Evolutionary conservation across 2,113 vertebrate genomes (phyloP).

Genomic region (Corythaixoides concolor): DNA sequence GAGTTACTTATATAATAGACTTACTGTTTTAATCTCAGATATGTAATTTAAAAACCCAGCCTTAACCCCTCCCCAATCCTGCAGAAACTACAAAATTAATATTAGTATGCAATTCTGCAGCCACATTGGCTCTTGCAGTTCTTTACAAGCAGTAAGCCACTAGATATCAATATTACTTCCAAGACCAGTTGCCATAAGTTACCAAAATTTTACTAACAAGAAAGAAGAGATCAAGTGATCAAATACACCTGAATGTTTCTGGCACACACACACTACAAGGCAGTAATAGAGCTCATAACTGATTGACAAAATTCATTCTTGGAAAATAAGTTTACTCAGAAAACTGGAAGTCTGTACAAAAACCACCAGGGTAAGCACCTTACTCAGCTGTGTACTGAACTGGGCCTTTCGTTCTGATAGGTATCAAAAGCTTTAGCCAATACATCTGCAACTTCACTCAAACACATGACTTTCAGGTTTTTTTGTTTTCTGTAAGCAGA

Average conservation of each 20-base stretch:
- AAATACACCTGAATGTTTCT: background rate
- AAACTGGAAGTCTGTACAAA: background rate
- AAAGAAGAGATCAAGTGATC: background rate
- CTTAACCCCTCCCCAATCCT: background rate
- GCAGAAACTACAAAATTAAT: background rate
- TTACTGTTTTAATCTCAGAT: background rate
- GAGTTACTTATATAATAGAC: background rate
- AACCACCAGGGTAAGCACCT: background rate
- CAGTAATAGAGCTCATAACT: background rate
- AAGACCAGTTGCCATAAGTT: background rate
- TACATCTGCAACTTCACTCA: background rate
- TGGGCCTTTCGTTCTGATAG: background rate
- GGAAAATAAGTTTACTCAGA: background rate
- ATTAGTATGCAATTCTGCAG: background rate
- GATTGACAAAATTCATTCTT: background rate
- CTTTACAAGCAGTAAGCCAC: background rate
- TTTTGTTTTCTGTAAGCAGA: background rate
- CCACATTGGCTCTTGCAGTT: background rate
- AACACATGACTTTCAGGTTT: fast-evolving
- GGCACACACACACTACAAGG: background rate
- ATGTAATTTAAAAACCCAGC: background rate
- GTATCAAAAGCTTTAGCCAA: background rate
- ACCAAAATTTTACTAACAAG: background rate
- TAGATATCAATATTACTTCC: background rate
- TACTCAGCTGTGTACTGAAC: background rate